Evolutionary conservation across 1,140 invertebrate genomes (phyloP), one percentile per base, ranked within the genome.

Genomic region (Cotesia typhae): DNA sequence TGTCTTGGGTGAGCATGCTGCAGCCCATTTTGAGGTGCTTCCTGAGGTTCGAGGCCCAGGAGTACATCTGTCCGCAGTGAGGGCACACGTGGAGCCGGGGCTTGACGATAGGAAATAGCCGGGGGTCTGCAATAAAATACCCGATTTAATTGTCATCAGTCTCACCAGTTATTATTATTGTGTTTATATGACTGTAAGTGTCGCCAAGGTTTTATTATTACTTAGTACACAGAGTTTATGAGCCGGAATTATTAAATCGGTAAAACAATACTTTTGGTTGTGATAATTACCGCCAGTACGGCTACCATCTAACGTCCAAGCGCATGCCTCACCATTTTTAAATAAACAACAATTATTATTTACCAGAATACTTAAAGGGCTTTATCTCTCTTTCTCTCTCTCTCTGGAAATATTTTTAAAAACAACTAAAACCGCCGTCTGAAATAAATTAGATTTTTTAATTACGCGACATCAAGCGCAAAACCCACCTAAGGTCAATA

Each of bases 11-110:
- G 60, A 82, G 76, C 75, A 88, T 85, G 10, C 85, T 84, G 67
- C 86, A 87, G 60, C 85, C 85, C 77, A 82, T 84, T 75, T 87
- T 87, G 3, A 85, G 79, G 61, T 87, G 86, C 53, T 87, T 87
- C 60, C 86, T 79, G 14, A 89, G 77, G 60, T 88, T 89, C 53
- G 88, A 88, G 2, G 86, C 87, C 81, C 87, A 88, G 28, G 87
- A 86, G 75, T 89, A 89, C 80, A 85, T 86, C 37, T 88, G 86
- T 3, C 88, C 87, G 70, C 88, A 89, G 10, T 82, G 80, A 0
- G 84, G 84, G 57, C 86, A 87, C 2, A 85, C 83, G 75, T 87
- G 85, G 4, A 85, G 78, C 14, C 84, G 76, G 37, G 86, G 85
- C 74, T 82, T 83, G 28, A 87, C 82, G 69, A 87, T 87, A 67